Conservation (phyloP, 2,113 vertebrate species). For the Lamprotornis superbus region DNA sequence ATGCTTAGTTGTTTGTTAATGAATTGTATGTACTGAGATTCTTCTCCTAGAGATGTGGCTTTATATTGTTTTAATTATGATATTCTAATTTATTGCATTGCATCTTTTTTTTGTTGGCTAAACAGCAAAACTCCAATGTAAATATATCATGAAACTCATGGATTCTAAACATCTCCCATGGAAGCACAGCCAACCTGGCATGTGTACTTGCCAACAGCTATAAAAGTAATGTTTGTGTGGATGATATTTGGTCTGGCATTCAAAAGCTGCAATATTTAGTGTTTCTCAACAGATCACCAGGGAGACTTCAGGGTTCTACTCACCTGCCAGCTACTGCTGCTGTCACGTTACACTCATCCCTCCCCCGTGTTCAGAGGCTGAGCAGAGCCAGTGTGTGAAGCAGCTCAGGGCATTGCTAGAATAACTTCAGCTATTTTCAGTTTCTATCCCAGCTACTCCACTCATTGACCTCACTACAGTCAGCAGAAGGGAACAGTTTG, state of each 20-base stretch:
- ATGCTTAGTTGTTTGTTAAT: background rate
- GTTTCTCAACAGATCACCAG: slow-evolving; percentile 21
- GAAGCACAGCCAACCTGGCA: slow-evolving; percentile 28
- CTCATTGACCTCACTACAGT: background rate
- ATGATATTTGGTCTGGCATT: background rate
- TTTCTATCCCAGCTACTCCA: background rate
- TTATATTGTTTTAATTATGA: slow-evolving; percentile 13
- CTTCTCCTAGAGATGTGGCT: background rate
- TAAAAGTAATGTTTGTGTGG: background rate
- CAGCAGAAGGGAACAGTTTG: background rate
- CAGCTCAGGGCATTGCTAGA: background rate
- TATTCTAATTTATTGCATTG: background rate
- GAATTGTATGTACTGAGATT: background rate
- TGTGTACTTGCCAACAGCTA: background rate
- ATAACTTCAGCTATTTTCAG: background rate
- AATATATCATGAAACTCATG: background rate
- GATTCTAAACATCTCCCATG: background rate
- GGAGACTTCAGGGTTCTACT: slow-evolving; percentile 7
- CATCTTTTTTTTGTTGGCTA: background rate
- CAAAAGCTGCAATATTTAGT: slow-evolving; percentile 8
- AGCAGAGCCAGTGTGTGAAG: background rate
- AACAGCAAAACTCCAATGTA: background rate
- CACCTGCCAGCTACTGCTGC: background rate
- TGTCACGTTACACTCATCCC: background rate
- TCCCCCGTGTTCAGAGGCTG: background rate